These are phyloP conservation scores for Tetrapedia diversipes DNA, from an alignment of 2,888 invertebrate genomes.

Conservation along the genomic window DNA sequence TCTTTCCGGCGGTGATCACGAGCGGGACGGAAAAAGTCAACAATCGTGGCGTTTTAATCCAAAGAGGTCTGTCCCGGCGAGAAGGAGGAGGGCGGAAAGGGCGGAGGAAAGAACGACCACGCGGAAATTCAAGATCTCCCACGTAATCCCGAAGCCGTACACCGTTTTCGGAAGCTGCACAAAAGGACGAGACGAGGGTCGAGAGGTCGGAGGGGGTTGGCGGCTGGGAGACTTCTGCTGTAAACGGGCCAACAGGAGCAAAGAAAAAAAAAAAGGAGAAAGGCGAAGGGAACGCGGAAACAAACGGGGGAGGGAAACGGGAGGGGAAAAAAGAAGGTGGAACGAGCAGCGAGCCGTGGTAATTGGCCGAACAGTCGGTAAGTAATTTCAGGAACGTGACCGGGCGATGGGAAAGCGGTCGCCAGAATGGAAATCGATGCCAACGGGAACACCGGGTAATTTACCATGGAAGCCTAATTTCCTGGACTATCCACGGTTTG, in stretches of 20 bases:
- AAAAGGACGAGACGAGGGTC: slow-evolving; percentile 24
- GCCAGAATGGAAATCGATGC: slow-evolving; percentile 65
- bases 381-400: slow-evolving; percentile 66
- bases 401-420: slow-evolving; percentile 58
- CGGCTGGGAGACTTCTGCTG: not conserved
- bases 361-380: slow-evolving; percentile 67
- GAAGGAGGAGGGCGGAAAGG: not conserved
- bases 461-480: slow-evolving; percentile 64
- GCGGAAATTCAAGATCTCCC: slow-evolving; percentile 45
- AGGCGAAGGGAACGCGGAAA: slow-evolving; percentile 3
- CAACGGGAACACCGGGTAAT: slow-evolving; percentile 50
- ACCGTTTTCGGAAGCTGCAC: slow-evolving; percentile 34
- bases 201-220: too few species aligned
- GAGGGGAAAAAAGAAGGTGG: slow-evolving; percentile 19
- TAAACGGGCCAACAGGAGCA: slow-evolving; percentile 37
- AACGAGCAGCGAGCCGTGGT: slow-evolving; percentile 61
- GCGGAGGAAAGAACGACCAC: not conserved
- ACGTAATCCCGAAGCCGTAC: slow-evolving; percentile 32
- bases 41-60: slow-evolving; percentile 37
- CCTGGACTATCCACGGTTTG: slow-evolving; percentile 46
- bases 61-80: slow-evolving; percentile 16
- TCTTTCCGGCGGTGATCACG: not conserved
- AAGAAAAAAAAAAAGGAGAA: slow-evolving; percentile 24
- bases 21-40: slow-evolving; percentile 15
- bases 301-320: not conserved